Base-by-base conservation (phyloP, 1,140 invertebrate genomes). In the Drosophila nannoptera region DNA sequence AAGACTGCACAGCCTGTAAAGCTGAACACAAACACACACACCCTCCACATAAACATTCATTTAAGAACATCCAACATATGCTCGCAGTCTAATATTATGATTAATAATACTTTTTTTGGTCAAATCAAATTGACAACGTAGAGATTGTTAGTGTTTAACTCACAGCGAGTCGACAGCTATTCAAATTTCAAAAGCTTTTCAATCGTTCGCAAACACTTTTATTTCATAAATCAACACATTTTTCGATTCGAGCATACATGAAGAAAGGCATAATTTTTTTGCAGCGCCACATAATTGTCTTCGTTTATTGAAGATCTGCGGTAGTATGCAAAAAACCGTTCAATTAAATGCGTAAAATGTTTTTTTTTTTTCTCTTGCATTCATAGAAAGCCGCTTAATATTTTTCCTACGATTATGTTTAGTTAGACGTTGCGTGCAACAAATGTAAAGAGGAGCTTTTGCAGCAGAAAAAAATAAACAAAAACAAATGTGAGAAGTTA, bases 131-230 rank as follows among this genome's bases (percentile, higher is more conserved):
- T 63, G 43, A 69, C 45, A 64, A 49, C 49, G 9, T 65, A 54
- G 75, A 84, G 80, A 82, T 82, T 82, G 75, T 82, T 82, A 82
- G 78, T 72, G 63, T 66, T 69, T 72, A 73, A 38, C 64, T 68
- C n/a, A 35, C 31, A 22, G 4, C 46, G 45, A 49, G n/a, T 35
- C 22, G 46, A 50, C 31, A 50, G 38, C 52, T 60, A 45, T 52
- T 60, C 31, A 50, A 35, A 53, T 38, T 67, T 54, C 22, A 55
- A 58, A 58, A 45, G 50, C 52, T 33, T 43, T n/a, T 56, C n/a
- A 45, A 67, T 50, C 29, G 11, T 58, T 58, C 52, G 61, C 9
- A 11, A 63, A 52, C 58, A 32, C 8, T 46, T 59, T 43, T 43
- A 43, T 32, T 43, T 56, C 48, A 46, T 62, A 16, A 9, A 50